Conservation (phyloP, 2,888 invertebrate genomes). For the Orthosia incerta region DNA sequence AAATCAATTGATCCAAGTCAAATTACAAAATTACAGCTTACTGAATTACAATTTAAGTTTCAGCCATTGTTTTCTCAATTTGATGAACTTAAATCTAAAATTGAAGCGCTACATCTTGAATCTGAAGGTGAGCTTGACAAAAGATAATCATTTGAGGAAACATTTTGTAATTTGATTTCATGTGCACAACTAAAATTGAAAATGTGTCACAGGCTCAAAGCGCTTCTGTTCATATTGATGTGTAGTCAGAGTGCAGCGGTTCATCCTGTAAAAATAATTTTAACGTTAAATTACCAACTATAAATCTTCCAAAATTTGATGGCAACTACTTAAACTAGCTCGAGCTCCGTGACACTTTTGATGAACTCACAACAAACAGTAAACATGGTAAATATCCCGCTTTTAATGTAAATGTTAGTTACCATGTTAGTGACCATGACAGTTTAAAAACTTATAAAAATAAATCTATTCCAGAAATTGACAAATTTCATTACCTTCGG, state of each 20-base stretch:
- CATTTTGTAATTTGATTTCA: not conserved
- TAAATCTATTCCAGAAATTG: not conserved
- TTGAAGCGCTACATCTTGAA: not conserved
- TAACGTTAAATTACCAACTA: too few species aligned
- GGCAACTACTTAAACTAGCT: not conserved
- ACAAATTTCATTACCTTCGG: too few species aligned
- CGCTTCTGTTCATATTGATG: not conserved
- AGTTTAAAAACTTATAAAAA: too few species aligned
- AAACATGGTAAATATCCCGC: too few species aligned
- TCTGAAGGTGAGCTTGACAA: not conserved
- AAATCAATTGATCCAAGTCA: not conserved
- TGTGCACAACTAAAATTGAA: not conserved
- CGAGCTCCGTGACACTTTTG: slow-evolving; percentile 4
- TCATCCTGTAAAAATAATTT: not conserved
- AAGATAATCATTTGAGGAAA: not conserved
- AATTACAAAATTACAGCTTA: not conserved
- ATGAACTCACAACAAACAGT: too few species aligned
- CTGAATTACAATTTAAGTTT: not conserved
- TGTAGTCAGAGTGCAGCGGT: not conserved
- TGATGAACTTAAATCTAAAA: slow-evolving; percentile 6
- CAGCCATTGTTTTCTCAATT: slow-evolving; percentile 1
- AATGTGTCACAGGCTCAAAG: not conserved
- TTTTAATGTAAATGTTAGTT: too few species aligned
- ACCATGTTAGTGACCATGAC: too few species aligned
- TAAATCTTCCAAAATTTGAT: not conserved